Percentiles rank a stretch among this genome's conserved stretches.
Conservation (phyloP, 2,113 vertebrate species). For the Neoarius graeffei region DNA sequence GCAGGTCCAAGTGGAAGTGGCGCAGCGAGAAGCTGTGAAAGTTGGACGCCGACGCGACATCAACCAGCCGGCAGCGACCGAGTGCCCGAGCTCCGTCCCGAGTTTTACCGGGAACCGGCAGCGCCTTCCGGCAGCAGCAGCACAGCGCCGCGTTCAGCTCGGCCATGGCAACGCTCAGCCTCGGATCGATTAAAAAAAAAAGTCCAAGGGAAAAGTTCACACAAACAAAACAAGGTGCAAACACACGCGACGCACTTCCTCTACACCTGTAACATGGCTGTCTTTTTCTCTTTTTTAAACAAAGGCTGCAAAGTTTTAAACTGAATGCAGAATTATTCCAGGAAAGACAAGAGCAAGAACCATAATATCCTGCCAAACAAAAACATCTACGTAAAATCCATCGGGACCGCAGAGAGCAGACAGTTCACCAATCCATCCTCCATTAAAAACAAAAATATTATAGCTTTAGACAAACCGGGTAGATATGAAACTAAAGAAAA, state of each 20-base stretch:
- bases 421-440: conserved; percentile 36
- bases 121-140: conserved; percentile 85
- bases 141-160: conserved; percentile 79
- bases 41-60: conserved; percentile 87
- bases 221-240: not conserved
- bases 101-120: conserved; percentile 62
- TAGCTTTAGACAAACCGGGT: not conserved
- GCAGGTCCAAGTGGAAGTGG: conserved; percentile 87
- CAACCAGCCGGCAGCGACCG: conserved; percentile 71
- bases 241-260: not conserved
- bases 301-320: conserved; percentile 11
- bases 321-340: not conserved
- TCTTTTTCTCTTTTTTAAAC: not conserved
- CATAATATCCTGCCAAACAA: not conserved
- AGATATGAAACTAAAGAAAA: not conserved
- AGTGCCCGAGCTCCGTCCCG: conserved; percentile 61
- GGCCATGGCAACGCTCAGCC: conserved; percentile 51
- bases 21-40: conserved; percentile 80
- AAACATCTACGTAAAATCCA: conserved; percentile 80
- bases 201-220: not conserved
- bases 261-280: conserved; percentile 32
- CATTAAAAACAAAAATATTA: conserved; percentile 15
- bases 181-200: conserved; percentile 4
- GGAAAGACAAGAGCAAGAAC: not conserved
- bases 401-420: conserved; percentile 59